Evolutionary conservation across 2,113 vertebrate species (phyloP).

Genomic region (Equus przewalskii): DNA sequence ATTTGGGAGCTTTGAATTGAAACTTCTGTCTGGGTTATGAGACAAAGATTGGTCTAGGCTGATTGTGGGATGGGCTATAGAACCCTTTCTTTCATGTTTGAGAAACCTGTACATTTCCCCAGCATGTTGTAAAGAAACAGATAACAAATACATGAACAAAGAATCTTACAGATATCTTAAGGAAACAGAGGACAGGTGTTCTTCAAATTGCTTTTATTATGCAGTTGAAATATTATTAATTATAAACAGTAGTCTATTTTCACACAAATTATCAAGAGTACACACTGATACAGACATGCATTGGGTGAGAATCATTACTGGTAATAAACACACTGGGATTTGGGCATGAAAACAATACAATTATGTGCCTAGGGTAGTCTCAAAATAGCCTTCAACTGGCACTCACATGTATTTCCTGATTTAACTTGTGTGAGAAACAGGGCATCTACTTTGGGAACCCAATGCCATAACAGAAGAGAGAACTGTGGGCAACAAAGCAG

Average conservation of each 20-base stretch:
- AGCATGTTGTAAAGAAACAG: neutral
- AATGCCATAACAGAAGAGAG: neutral
- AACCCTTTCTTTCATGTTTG: slow-evolving; percentile 5
- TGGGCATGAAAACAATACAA: neutral
- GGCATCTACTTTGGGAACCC: neutral
- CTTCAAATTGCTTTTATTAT: slow-evolving; percentile 73
- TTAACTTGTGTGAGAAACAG: slow-evolving; percentile 26
- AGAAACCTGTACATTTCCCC: slow-evolving; percentile 2
- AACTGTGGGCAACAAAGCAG: neutral
- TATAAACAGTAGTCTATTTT: slow-evolving; percentile 59
- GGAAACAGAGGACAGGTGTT: slow-evolving; percentile 3
- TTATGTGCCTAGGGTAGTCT: neutral
- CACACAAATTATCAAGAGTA: slow-evolving; percentile 36
- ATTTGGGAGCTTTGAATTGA: slow-evolving; percentile 13
- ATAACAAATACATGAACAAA: neutral
- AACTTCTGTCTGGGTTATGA: neutral
- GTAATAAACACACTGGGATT: neutral
- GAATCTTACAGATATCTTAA: neutral
- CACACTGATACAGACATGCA: slow-evolving; percentile 22
- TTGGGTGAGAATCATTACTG: slow-evolving; percentile 1
- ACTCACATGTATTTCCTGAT: slow-evolving; percentile 23
- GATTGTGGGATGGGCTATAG: neutral
- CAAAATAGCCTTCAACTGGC: neutral
- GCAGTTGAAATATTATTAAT: slow-evolving; percentile 34
- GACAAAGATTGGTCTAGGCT: neutral